Evolutionary conservation across 1,140 invertebrate species (phyloP).

Genomic region (Atta colombica): DNA sequence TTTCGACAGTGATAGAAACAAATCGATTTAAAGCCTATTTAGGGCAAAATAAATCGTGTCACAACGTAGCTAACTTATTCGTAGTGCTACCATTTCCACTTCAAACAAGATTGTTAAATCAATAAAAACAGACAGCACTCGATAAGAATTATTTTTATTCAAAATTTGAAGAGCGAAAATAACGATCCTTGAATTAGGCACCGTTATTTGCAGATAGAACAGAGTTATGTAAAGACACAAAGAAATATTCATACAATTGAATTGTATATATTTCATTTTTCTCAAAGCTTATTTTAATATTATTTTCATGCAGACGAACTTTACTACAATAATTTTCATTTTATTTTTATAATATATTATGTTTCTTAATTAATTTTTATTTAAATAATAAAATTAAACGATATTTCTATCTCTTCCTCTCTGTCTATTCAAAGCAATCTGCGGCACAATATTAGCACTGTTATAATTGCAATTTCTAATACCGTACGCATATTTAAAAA

Average conservation of each 20-base stretch:
- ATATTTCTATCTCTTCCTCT: not conserved
- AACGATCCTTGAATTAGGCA: not conserved
- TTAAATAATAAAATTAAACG: not conserved
- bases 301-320: not conserved
- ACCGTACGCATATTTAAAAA: not conserved
- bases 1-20: not conserved
- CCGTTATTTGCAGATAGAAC: not conserved
- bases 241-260: not conserved
- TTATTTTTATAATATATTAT: not conserved
- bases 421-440: not conserved
- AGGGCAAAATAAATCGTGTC: not conserved
- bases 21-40: conserved; percentile 6
- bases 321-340: not conserved
- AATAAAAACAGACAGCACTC: not conserved
- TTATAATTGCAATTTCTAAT: not conserved
- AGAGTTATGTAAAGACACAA: not conserved
- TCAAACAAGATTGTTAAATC: conserved; percentile 25
- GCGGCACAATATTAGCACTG: not conserved
- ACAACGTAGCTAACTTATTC: not conserved
- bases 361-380: not conserved
- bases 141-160: conserved; percentile 36
- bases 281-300: not conserved
- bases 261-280: no score
- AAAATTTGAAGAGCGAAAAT: not conserved
- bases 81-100: not conserved